Percentiles rank a stretch among this genome's conserved stretches.
These are phyloP conservation scores for Coregonus ussuriensis DNA, from an alignment of 2,797 vertebrate genomes.

Conservation along the genomic window DNA sequence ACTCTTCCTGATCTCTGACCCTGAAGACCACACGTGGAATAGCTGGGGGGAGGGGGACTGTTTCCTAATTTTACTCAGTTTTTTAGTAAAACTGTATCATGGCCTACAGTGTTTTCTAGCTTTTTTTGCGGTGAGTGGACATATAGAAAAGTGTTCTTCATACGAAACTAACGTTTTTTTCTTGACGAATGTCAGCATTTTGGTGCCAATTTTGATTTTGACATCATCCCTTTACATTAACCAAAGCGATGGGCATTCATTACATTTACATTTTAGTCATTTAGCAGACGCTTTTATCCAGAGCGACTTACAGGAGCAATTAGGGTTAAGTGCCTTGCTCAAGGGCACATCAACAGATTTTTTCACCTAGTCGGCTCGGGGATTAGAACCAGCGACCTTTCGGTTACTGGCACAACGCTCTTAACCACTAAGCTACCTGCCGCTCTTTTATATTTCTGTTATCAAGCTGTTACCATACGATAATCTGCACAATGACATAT, in stretches of 20 bases:
- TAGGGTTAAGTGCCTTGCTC: too few species aligned
- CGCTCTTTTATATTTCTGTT: slow-evolving; percentile 31
- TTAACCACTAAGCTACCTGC: too few species aligned
- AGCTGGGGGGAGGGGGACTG: slow-evolving; percentile 27
- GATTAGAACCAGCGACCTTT: too few species aligned
- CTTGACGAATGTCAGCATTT: slow-evolving; percentile 38
- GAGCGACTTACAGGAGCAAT: too few species aligned
- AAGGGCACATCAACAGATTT: too few species aligned
- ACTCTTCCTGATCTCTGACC: too few species aligned
- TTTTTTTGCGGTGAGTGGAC: slow-evolving; percentile 21
- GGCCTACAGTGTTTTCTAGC: slow-evolving; percentile 69
- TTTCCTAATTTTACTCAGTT: slow-evolving; percentile 51
- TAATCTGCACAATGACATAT: slow-evolving; percentile 35
- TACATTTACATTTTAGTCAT: too few species aligned
- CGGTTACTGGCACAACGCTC: too few species aligned
- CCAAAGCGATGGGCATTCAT: slow-evolving; percentile 33
- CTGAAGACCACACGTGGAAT: slow-evolving; percentile 46
- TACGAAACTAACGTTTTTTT: slow-evolving; percentile 18
- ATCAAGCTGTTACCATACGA: slow-evolving; percentile 24
- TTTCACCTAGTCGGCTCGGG: too few species aligned
- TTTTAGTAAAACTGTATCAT: slow-evolving; percentile 59
- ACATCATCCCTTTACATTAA: background rate
- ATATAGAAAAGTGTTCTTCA: slow-evolving; percentile 9
- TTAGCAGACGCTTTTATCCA: too few species aligned
- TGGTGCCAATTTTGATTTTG: slow-evolving; percentile 51